Base-by-base conservation (phyloP, 2,113 vertebrate species). In the Hemichromis elongatus region DNA sequence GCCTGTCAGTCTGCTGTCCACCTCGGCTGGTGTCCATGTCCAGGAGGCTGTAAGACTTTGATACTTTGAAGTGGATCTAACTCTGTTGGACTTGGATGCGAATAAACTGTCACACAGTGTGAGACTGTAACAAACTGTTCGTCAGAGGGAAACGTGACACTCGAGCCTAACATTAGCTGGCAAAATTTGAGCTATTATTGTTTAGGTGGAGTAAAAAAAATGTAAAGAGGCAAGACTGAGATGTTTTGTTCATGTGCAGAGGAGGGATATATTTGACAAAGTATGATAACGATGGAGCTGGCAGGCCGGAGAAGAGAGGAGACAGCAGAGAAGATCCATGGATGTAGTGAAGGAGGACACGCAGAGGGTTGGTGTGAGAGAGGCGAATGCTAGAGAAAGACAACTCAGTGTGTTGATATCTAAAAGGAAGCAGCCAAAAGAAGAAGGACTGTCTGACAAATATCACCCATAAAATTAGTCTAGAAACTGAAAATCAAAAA, bases 51-150 rank as follows among this genome's bases (percentile, higher is more conserved):
- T 37, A 63, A 2, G 30, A 63, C 57, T 61, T 12, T 61, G 30
- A 35, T n/a, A 35, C 59, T 63, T 7, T 63, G 35, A 33, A 63
- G 59, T 63, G 18, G 18, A 63, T 10, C 59, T 63, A 63, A 3
- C 59, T 63, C 0, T 7, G 30, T 0, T 63, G 18, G 18, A 37
- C 18, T 63, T 63, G 33, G 18, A n/a, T 0, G 1, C 5, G 0
- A 61, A 61, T 35, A n/a, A 63, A 12, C 0, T 37, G 59, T 2
- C 18, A 7, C 6, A 61, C 18, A 61, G 3, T 35, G 57, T 0
- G 57, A 61, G 1, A 61, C 18, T 61, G 0, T 4, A 61, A 35
- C 30, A 61, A 12, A 61, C 59, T 35, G 30, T 63, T 35, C n/a
- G 30, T 63, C 4, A 5, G 59, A 63, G 30, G 30, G 18, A 37